These are phyloP conservation scores for Penelope pileata DNA, from an alignment of 2,113 vertebrate species.

Conservation along the genomic window DNA sequence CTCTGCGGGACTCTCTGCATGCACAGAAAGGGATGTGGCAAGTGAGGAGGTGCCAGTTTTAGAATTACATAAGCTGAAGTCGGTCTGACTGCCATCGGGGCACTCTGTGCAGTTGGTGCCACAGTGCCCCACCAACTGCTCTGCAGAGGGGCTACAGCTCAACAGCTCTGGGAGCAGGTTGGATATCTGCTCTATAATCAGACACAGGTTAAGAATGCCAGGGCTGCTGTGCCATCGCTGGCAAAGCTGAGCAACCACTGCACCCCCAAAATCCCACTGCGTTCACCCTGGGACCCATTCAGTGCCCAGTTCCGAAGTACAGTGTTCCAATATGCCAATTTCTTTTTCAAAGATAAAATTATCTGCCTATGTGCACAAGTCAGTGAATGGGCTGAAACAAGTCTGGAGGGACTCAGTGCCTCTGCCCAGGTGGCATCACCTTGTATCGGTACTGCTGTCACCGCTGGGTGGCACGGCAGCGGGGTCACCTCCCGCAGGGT, in stretches of 20 bases:
- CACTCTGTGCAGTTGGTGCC: slow-evolving; percentile 47
- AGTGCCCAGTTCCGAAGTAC: background rate
- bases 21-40: slow-evolving; percentile 63
- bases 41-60: slow-evolving; percentile 67
- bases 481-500: background rate
- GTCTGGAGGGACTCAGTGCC: background rate
- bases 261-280: background rate
- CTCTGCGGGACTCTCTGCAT: slow-evolving; percentile 65
- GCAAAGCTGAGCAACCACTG: background rate
- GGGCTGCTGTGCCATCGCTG: background rate
- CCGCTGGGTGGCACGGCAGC: accelerated
- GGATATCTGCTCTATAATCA: slow-evolving; percentile 7
- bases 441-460: no score
- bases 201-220: background rate
- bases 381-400: background rate
- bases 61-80: slow-evolving; percentile 70
- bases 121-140: background rate
- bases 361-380: background rate
- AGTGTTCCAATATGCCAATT: background rate
- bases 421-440: background rate
- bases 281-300: background rate
- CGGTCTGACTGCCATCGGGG: slow-evolving; percentile 57
- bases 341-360: background rate
- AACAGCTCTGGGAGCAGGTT: slow-evolving; percentile 25
- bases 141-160: slow-evolving; percentile 1